Percentiles rank a stretch among this genome's conserved stretches.
These are phyloP conservation scores for Sternotherus odoratus DNA, from an alignment of 2,797 vertebrate species.

Conservation along the genomic window DNA sequence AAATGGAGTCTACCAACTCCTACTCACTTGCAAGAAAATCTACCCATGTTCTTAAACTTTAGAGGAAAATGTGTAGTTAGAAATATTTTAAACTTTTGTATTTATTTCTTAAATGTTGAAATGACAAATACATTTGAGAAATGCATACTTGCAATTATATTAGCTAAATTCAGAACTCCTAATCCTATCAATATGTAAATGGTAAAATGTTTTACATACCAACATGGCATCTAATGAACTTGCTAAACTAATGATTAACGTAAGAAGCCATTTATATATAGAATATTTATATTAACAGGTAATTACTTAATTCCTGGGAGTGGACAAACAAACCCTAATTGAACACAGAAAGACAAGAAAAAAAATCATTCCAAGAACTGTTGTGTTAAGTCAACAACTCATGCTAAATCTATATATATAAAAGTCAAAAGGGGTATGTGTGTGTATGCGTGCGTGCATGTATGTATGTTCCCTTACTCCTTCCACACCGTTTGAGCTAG, in stretches of 20 bases:
- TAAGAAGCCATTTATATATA: neutral
- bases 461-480: no score
- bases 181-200: neutral
- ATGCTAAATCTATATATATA: no score
- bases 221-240: neutral
- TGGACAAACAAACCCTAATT: neutral
- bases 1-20: neutral
- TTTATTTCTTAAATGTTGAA: neutral
- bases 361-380: neutral
- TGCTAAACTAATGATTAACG: neutral
- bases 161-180: neutral
- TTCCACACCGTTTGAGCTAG: no score
- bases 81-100: neutral
- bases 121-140: neutral
- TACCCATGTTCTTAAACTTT: neutral
- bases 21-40: neutral
- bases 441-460: no score
- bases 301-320: neutral
- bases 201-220: neutral
- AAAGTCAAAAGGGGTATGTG: no score
- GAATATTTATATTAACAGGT: neutral
- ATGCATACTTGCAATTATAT: neutral
- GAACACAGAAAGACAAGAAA: neutral
- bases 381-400: neutral
- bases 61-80: neutral